phyloP scores from a whole-genome alignment of 2,797 vertebrate genomes.

The Gobio occitaniae region DNA sequence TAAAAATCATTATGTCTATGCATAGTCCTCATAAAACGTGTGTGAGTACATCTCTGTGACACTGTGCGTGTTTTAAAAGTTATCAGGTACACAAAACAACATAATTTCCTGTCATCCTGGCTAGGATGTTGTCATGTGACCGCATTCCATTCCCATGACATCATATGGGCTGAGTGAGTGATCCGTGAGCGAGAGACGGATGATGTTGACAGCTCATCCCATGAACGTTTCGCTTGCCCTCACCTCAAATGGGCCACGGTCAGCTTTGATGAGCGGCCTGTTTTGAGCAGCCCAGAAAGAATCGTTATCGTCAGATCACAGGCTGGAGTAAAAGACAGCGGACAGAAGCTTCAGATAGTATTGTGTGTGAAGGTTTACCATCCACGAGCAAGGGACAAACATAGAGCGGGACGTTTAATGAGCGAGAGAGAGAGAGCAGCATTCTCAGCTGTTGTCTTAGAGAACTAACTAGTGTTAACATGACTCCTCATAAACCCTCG shows the following conservation, averaged over 20 bases:
- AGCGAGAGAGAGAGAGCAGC: conserved; percentile 7
- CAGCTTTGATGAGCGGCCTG: conserved; percentile 60
- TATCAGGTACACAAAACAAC: conserved; percentile 37
- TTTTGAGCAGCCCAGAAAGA: conserved; percentile 62
- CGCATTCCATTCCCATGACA: conserved; percentile 73
- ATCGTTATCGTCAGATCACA: conserved; percentile 57
- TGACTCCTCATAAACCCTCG: conserved; percentile 41
- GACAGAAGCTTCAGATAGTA: conserved; percentile 2
- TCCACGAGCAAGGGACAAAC: neutral
- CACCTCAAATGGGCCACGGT: conserved; percentile 71
- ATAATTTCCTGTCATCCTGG: conserved; percentile 39
- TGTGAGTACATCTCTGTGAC: neutral
- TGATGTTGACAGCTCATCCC: conserved; percentile 66
- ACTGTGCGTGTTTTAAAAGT: neutral
- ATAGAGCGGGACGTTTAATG: neutral
- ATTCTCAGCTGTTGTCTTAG: conserved; percentile 53
- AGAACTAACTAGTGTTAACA: conserved; percentile 39
- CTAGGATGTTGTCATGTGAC: conserved; percentile 60
- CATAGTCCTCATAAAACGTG: neutral
- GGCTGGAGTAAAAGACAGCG: conserved; percentile 44
- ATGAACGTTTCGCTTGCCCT: conserved; percentile 70
- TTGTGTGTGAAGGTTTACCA: conserved; percentile 5
- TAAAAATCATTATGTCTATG: neutral
- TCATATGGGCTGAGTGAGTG: conserved; percentile 61
- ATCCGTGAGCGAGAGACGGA: conserved; percentile 46